phyloP scores from a whole-genome alignment of 2,888 invertebrate species.

The Acleris literana region DNA sequence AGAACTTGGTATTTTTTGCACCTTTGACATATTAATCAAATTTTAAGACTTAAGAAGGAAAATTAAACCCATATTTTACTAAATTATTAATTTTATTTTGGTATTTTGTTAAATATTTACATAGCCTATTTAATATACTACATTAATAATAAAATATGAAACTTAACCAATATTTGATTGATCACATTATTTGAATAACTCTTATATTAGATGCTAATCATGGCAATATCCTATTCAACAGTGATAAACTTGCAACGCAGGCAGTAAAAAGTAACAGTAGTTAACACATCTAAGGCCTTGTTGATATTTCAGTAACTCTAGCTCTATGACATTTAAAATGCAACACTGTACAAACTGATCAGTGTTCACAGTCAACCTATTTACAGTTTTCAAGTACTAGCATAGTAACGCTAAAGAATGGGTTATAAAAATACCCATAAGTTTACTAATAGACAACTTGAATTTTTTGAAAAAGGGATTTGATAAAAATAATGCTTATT shows the following conservation, averaged over 20 bases:
- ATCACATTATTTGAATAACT: constrained; percentile 76
- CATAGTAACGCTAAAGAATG: too few relatives aligned
- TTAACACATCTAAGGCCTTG: constrained; percentile 73
- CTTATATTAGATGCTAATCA: constrained; percentile 48
- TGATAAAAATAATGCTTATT: too few relatives aligned
- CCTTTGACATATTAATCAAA: too few relatives aligned
- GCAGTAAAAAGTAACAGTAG: constrained; percentile 60
- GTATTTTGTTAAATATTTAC: constrained; percentile 79
- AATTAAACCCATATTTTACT: constrained; percentile 55
- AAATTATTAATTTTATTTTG: constrained; percentile 82
- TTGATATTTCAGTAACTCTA: constrained; percentile 46
- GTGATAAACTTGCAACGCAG: constrained; percentile 65
- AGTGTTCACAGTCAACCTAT: constrained; percentile 14
- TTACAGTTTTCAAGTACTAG: constrained; percentile 17
- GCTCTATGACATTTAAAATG: constrained; percentile 29
- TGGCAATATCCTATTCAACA: constrained; percentile 49
- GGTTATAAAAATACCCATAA: too few relatives aligned
- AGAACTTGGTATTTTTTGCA: too few relatives aligned
- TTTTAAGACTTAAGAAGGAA: background rate
- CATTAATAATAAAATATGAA: constrained; percentile 77
- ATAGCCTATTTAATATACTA: constrained; percentile 74
- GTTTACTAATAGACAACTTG: too few relatives aligned
- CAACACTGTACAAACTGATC: constrained; percentile 15
- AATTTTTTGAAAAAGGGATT: too few relatives aligned
- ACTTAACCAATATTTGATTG: constrained; percentile 76